Evolutionary conservation across 2,797 vertebrate species (phyloP).

Genomic region (Myotis planiceps): DNA sequence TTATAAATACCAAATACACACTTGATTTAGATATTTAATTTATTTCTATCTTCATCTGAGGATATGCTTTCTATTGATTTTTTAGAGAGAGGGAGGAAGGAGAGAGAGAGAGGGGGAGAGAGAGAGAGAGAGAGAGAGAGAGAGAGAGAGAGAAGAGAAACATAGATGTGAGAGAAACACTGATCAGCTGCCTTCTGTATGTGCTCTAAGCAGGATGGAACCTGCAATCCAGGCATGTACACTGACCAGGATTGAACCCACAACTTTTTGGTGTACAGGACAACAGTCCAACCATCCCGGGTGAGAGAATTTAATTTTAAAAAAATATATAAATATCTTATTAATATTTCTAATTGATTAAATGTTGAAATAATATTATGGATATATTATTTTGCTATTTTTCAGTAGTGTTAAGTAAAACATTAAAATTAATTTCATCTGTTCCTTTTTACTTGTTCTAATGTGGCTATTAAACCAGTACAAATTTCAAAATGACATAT

Average conservation of each 20-base stretch:
- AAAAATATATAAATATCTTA: not conserved
- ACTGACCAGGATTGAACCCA: not conserved
- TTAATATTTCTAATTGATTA: not conserved
- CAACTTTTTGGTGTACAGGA: not conserved
- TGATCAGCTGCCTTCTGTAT: not conserved
- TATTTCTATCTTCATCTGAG: not conserved
- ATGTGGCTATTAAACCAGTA: not conserved
- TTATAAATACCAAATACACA: not conserved
- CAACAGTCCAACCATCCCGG: not conserved
- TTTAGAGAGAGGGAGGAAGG: not conserved
- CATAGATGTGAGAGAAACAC: not conserved
- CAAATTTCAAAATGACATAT: not conserved
- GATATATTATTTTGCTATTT: not conserved
- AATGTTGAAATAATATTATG: not conserved
- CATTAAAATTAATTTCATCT: slow-evolving; percentile 9
- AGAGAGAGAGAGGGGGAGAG: too few relatives aligned
- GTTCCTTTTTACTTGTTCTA: not conserved
- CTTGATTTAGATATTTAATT: not conserved
- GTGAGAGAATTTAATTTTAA: not conserved
- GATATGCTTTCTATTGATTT: not conserved
- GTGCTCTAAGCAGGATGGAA: not conserved
- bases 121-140: too few relatives aligned
- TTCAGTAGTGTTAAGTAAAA: not conserved
- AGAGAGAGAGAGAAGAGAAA: too few relatives aligned
- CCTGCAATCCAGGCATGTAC: not conserved